Base-by-base conservation (phyloP, 2,113 vertebrate species). In the Gallinago paraguaiae region DNA sequence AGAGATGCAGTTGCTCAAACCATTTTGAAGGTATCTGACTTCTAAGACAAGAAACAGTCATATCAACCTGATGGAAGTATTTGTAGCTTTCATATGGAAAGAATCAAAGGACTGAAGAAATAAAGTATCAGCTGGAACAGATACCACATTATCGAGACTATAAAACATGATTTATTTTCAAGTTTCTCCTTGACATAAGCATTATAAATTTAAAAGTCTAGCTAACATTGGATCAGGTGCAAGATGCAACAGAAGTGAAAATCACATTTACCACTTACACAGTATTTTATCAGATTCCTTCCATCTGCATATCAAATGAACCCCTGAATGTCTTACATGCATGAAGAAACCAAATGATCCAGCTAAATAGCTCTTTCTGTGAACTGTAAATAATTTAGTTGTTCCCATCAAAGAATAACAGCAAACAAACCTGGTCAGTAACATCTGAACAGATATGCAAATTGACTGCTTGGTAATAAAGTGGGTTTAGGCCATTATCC, bases 71-170 rank as follows among this genome's bases (percentile, higher is more conserved):
- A 96, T 91, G 82, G 96, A 96, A 95, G 79, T 57, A 94, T 91
- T 95, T 89, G 60, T 82, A 94, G 59, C 84, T 90, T 98, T 98
- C 98, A 97, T 96, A 95, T 97, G 97, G 98, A 98, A 98, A 92
- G 91, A 98, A 98, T 98, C 96, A 98, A 97, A 92, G 56, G 43
- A 60, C 78, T 83, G 54, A 53, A 97, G 93, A 95, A 97, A 96
- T 93, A 88, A 96, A 98, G 92, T 75, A 97, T 95, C 97, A 77
- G 72, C 68, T 97, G 87, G 70, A 97, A 91, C 63, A 96, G 95
- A 95, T 69, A 94, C 35, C 94, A 90, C 93, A 96, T 97, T 96
- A 97, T 95, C 79, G 1, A 92, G 67, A 82, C 94, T 76, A 92
- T 98, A 98, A 98, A 98, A 94, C 85, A 92, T 93, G 86, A 97